Evolutionary conservation across 2,797 vertebrate genomes (phyloP).

Genomic region (Pempheris klunzingeri): DNA sequence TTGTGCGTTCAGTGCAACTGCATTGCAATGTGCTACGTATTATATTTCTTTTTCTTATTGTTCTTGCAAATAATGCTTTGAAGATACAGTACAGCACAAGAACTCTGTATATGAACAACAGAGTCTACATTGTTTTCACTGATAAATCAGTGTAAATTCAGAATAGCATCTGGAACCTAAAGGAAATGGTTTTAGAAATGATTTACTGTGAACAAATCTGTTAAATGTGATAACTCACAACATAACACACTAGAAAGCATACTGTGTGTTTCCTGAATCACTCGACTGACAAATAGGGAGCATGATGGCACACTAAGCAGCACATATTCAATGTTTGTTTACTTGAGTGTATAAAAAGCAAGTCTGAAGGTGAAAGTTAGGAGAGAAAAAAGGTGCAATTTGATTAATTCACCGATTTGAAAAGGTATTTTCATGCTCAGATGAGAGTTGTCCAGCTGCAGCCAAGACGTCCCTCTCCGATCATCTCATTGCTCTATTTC

Average conservation of each 20-base stretch:
- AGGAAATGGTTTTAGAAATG: slow-evolving; percentile 10
- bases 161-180: background rate
- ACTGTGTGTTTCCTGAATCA: background rate
- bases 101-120: background rate
- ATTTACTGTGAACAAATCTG: slow-evolving; percentile 31
- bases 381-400: background rate
- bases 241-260: background rate
- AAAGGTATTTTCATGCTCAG: background rate
- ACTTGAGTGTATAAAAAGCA: background rate
- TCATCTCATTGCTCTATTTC: background rate
- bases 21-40: background rate
- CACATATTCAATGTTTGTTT: background rate
- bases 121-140: background rate
- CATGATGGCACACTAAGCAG: background rate
- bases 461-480: background rate
- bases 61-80: slow-evolving; percentile 13
- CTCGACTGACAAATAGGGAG: background rate
- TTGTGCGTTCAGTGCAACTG: background rate
- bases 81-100: background rate
- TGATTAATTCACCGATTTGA: background rate
- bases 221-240: slow-evolving; percentile 22
- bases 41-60: no score
- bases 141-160: slow-evolving; percentile 8
- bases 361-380: slow-evolving; percentile 2
- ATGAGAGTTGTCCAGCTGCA: background rate